Conservation (phyloP, 2,888 invertebrate species). For the Sturmia bella region DNA sequence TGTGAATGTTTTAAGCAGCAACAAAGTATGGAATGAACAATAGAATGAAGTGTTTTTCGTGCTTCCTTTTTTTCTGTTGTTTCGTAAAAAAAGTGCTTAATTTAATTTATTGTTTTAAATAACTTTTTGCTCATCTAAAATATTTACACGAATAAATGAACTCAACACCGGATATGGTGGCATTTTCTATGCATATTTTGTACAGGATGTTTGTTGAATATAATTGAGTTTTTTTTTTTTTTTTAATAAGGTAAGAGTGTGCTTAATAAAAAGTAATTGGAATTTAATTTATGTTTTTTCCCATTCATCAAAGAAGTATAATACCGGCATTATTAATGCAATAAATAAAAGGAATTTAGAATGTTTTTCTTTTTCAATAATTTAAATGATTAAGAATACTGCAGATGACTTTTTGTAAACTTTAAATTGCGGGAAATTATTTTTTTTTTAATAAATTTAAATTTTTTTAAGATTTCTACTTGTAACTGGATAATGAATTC, state of each 20-base stretch:
- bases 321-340: not conserved
- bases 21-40: slow-evolving; percentile 22
- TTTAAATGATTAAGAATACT: not conserved
- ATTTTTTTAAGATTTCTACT: not conserved
- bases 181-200: slow-evolving; percentile 22
- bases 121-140: slow-evolving; percentile 41
- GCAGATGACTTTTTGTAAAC: too few relatives aligned
- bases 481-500: not conserved
- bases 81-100: slow-evolving; percentile 41
- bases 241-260: slow-evolving; percentile 28
- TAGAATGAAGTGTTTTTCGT: slow-evolving; percentile 26
- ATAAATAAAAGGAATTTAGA: not conserved
- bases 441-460: too few relatives aligned
- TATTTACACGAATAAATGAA: slow-evolving; percentile 26
- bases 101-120: slow-evolving; percentile 68
- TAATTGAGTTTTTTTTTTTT: slow-evolving; percentile 3
- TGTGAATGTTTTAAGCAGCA: slow-evolving; percentile 34
- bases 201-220: slow-evolving; percentile 15
- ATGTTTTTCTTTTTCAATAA: not conserved
- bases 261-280: slow-evolving; percentile 52
- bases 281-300: slow-evolving; percentile 24
- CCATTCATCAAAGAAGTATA: not conserved
- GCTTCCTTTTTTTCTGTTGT: not conserved
- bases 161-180: not conserved
- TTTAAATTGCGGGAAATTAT: too few relatives aligned